Evolutionary conservation across 2,113 vertebrate species (phyloP).

Genomic region (Gambusia holbrooki): DNA sequence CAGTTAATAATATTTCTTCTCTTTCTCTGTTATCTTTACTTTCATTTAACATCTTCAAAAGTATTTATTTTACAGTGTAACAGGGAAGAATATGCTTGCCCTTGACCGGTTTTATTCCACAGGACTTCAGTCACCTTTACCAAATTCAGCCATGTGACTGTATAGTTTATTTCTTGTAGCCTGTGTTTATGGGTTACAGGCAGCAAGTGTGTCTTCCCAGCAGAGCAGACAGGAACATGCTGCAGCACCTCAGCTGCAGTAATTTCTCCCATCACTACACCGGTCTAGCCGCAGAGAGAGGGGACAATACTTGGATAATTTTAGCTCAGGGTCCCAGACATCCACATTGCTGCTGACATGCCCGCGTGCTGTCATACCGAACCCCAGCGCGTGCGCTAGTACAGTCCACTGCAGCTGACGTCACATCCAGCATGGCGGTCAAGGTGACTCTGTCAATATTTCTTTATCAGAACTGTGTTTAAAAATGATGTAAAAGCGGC

Average conservation of each 20-base stretch:
- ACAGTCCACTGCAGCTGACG: slow-evolving; percentile 71
- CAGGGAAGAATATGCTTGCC: background rate
- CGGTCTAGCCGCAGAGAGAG: background rate
- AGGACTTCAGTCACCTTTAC: background rate
- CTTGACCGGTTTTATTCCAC: background rate
- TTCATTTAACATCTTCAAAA: background rate
- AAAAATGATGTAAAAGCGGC: slow-evolving; percentile 32
- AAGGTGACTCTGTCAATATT: slow-evolving; percentile 92
- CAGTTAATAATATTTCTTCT: too few species aligned
- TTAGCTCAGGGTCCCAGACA: slow-evolving; percentile 17
- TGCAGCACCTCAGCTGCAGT: background rate
- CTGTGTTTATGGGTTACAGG: background rate
- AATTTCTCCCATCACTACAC: background rate
- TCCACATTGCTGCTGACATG: slow-evolving; percentile 29
- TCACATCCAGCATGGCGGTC: slow-evolving; percentile 96
- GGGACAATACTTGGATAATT: slow-evolving; percentile 41
- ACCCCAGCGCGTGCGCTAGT: slow-evolving; percentile 81
- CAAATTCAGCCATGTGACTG: background rate
- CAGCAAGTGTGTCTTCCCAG: background rate
- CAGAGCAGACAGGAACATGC: background rate
- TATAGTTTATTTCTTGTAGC: background rate
- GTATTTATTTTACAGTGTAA: background rate
- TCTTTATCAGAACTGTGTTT: slow-evolving; percentile 65
- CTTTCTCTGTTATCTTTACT: background rate
- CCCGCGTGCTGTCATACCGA: slow-evolving; percentile 39